A percentile compares a stretch with the other conserved stretches of the same genome.
Conservation (phyloP, 2,797 vertebrate species). For the Pitangus sulphuratus region DNA sequence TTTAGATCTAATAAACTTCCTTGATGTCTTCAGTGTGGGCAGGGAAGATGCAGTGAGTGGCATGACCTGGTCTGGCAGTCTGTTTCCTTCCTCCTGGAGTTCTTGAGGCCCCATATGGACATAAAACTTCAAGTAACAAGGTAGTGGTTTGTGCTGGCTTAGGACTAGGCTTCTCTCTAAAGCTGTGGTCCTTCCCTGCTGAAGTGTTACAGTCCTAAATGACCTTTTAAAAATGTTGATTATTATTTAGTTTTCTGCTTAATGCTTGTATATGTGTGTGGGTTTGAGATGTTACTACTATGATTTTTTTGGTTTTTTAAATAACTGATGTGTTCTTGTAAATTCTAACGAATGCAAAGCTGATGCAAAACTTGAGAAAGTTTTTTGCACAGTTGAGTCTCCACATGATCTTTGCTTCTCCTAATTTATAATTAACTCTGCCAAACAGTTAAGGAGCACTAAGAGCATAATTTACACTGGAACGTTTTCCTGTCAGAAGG, state of each 20-base stretch:
- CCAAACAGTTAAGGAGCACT: neutral
- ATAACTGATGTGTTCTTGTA: neutral
- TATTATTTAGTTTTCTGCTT: neutral
- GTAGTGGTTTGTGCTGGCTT: neutral
- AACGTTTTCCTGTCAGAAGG: neutral
- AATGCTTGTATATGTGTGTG: neutral
- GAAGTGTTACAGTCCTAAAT: neutral
- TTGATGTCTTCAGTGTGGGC: neutral
- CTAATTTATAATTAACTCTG: neutral
- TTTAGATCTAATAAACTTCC: neutral
- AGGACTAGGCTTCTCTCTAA: neutral
- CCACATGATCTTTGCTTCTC: neutral
- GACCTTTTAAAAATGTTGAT: neutral
- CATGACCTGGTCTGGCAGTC: neutral
- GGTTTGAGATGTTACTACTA: neutral
- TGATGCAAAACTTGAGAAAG: neutral
- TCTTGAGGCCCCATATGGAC: neutral
- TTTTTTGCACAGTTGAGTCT: neutral
- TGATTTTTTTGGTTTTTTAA: neutral
- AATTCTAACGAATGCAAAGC: neutral
- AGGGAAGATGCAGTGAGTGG: neutral
- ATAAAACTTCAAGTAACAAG: neutral
- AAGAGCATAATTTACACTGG: neutral
- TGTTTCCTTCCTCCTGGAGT: neutral
- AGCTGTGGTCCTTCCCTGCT: neutral